Conservation (phyloP, 2,113 vertebrate genomes). For the Oreochromis aureus region DNA sequence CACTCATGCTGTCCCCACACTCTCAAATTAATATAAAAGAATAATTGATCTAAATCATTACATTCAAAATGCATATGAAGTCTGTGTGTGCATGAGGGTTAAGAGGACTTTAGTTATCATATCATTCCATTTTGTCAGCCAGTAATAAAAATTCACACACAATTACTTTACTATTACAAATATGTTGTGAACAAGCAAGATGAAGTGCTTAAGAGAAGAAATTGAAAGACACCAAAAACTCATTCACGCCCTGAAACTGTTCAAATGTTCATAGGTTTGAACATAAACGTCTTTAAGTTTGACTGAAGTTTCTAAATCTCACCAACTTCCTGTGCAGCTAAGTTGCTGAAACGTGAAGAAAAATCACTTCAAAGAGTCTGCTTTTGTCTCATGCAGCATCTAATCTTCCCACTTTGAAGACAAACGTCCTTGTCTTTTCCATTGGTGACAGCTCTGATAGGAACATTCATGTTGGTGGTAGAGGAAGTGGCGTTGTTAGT, state of each 20-base stretch:
- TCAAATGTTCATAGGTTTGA: not conserved
- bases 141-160: not conserved
- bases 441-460: slow-evolving; percentile 31
- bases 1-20: not conserved
- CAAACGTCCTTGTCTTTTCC: slow-evolving; percentile 18
- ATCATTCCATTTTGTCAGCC: not conserved
- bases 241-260: not conserved
- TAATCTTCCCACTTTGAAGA: slow-evolving; percentile 48
- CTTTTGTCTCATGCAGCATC: slow-evolving; percentile 46
- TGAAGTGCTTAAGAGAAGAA: not conserved
- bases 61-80: not conserved
- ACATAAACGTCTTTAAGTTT: not conserved
- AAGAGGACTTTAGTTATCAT: not conserved
- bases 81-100: accelerated
- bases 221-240: not conserved
- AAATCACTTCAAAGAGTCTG: slow-evolving; percentile 34
- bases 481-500: not conserved
- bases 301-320: not conserved
- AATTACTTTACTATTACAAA: not conserved
- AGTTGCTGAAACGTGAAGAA: slow-evolving; percentile 3
- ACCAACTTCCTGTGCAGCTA: not conserved
- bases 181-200: not conserved
- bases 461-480: slow-evolving; percentile 49
- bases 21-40: not conserved
- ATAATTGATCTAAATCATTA: accelerated